Evolutionary conservation across 1,140 invertebrate genomes (phyloP), one percentile per base, ranked within the genome.

Genomic region (Littorina saxatilis): DNA sequence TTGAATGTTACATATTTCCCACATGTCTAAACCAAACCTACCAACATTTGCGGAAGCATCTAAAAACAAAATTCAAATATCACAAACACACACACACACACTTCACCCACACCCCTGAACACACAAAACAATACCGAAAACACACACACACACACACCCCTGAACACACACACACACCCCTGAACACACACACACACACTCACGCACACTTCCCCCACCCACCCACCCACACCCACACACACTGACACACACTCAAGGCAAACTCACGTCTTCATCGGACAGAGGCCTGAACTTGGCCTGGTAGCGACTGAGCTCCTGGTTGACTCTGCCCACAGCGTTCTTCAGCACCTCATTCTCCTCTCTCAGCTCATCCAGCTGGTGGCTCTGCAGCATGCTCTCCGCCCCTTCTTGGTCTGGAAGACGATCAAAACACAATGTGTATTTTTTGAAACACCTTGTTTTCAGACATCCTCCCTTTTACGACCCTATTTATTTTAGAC

Each of bases 261-360:
- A 40, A 77, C 63, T 43, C 47, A 85, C 85, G 83, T 85, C 78
- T 66, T 88, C 85, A 29, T 86, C 82, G 35, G 83, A 83, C 20
- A 88, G 82, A 17, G 86, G 86, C 77, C 88, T 85, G 68, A 88
- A 89, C 79, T 89, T 88, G 32, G 90, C 88, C 80, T 91, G 90
- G 75, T 88, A 88, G 23, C 86, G 83, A 79, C 90, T 90, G 1
- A 92, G 85, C 81, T 91, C 90, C 23, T 87, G 83, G 81, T 87
- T 90, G 15, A 91, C 83, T 79, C 88, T 74, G 75, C 91, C 86
- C 37, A 91, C 86, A 0, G 85, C 85, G 35, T 81, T 85, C 82
- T 90, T 89, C 74, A 91, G 77, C 0, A 86, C 85, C 39, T 90
- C 88, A 85, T 87, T 89, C 77, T 92, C 90, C 70, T 88, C 86